Evolutionary conservation across 2,888 invertebrate species (phyloP).

Genomic region (Drosophila birchii): DNA sequence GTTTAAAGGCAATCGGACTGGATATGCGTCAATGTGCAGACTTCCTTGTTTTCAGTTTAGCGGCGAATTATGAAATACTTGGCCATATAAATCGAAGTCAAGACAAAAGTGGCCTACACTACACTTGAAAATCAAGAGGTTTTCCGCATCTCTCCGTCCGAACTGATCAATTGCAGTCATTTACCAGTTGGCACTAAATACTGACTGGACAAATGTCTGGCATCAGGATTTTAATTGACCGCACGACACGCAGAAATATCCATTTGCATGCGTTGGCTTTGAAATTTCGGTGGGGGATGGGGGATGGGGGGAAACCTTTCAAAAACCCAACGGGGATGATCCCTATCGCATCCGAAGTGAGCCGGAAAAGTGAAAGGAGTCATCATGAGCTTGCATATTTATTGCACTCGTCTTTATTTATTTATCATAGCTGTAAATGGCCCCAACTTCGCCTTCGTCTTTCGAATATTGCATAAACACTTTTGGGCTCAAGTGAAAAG

Average conservation of each 20-base stretch:
- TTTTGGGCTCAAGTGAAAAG: constrained; percentile 50
- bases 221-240: constrained; percentile 61
- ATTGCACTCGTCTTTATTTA: constrained; percentile 60
- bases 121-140: constrained; percentile 58
- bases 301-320: constrained; percentile 46
- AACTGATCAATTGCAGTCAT: constrained; percentile 66
- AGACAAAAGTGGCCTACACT: constrained; percentile 52
- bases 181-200: constrained; percentile 35
- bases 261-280: constrained; percentile 37
- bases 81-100: constrained; percentile 36
- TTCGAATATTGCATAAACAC: constrained; percentile 66
- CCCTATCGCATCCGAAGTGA: constrained; percentile 50
- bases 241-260: constrained; percentile 29
- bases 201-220: constrained; percentile 28
- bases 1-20: constrained; percentile 63
- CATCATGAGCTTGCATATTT: constrained; percentile 70
- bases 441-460: constrained; percentile 43
- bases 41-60: constrained; percentile 60
- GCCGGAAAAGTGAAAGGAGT: constrained; percentile 74
- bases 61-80: constrained; percentile 67
- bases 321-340: constrained; percentile 53
- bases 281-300: constrained; percentile 4
- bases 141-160: constrained; percentile 61
- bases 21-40: constrained; percentile 26
- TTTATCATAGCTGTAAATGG: constrained; percentile 48